phyloP scores from a whole-genome alignment of 2,888 invertebrate genomes.

The Dasysyrphus tricinctus region DNA sequence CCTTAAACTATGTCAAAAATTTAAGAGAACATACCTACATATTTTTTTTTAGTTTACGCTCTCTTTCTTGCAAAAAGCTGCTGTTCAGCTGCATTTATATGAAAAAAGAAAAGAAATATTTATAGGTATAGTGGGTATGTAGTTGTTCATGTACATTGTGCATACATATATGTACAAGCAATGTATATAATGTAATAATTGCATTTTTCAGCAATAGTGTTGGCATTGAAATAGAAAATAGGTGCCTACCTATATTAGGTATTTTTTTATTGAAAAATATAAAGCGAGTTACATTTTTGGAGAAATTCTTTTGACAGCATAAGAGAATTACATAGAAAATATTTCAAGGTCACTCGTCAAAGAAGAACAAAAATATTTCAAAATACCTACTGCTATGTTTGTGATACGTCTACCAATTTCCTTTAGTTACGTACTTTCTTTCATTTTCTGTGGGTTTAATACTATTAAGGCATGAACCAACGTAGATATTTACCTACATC shows the following conservation, averaged over 20 bases:
- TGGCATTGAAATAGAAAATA: conserved; percentile 39
- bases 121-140: neutral
- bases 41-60: neutral
- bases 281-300: neutral
- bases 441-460: no score
- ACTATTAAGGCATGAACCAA: no score
- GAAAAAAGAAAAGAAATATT: neutral
- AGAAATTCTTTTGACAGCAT: neutral
- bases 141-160: conserved; percentile 5
- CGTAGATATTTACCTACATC: no score
- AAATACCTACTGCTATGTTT: no score
- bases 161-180: neutral
- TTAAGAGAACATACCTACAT: conserved; percentile 13
- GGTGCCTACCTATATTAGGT: neutral
- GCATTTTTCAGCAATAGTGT: conserved; percentile 28
- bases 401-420: no score
- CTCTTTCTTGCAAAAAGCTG: conserved; percentile 15
- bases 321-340: no score
- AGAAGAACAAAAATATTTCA: no score
- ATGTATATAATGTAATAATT: neutral
- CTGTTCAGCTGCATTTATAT: conserved; percentile 11
- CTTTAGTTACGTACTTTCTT: no score
- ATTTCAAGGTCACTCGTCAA: no score
- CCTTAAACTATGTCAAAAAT: conserved; percentile 10
- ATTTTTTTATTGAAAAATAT: neutral